phyloP scores from a whole-genome alignment of 2,113 vertebrate species.

The Chaetorhynchus papuensis region DNA sequence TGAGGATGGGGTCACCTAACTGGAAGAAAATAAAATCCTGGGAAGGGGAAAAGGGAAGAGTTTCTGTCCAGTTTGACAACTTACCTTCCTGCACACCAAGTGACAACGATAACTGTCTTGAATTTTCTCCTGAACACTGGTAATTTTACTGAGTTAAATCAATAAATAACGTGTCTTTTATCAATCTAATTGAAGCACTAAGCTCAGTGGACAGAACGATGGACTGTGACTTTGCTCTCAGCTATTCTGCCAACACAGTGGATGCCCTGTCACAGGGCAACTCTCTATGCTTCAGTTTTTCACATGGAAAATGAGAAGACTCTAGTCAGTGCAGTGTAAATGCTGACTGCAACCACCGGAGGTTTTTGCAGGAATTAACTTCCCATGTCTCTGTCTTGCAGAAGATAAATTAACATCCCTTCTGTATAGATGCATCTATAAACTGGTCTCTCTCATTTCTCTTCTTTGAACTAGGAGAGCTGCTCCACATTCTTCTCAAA shows the following conservation, averaged over 20 bases:
- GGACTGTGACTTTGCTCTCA: background rate
- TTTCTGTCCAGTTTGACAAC: background rate
- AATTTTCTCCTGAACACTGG: background rate
- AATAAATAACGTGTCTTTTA: background rate
- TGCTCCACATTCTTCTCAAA: background rate
- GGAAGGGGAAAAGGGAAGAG: background rate
- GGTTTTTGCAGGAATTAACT: background rate
- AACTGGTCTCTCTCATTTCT: background rate
- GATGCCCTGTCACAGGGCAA: background rate
- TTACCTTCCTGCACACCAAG: background rate
- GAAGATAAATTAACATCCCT: background rate
- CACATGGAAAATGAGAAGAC: background rate
- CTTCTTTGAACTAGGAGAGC: background rate
- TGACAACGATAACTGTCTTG: background rate
- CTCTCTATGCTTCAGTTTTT: background rate
- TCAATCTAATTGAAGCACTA: background rate
- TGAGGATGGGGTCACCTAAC: background rate
- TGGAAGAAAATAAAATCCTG: background rate
- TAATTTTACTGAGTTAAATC: background rate
- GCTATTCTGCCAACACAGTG: background rate
- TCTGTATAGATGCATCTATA: background rate
- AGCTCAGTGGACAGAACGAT: background rate
- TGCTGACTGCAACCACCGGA: background rate
- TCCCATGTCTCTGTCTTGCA: background rate
- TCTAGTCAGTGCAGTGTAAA: background rate